Evolutionary conservation across 2,113 vertebrate genomes (phyloP).

Genomic region (Pterophyllum scalare): DNA sequence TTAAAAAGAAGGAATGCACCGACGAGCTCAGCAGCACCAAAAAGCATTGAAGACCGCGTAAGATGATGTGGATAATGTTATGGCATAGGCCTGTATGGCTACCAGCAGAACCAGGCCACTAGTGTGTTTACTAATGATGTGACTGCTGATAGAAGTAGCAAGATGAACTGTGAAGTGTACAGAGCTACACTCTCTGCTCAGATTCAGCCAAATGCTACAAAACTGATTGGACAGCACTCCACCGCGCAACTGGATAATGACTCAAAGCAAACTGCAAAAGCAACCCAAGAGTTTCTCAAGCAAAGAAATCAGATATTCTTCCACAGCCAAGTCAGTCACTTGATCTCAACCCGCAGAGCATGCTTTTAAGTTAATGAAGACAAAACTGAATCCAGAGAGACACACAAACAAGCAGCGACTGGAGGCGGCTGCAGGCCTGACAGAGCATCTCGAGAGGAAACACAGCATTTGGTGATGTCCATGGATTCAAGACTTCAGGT

Average conservation of each 20-base stretch:
- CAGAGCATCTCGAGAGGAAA: background rate
- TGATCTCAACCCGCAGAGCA: too few relatives aligned
- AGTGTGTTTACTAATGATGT: background rate
- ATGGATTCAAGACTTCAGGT: background rate
- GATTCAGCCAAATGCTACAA: background rate
- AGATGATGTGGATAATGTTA: background rate
- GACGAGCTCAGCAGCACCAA: too few relatives aligned
- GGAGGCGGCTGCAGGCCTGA: background rate
- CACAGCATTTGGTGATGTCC: background rate
- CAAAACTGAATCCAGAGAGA: background rate
- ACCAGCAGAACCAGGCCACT: background rate
- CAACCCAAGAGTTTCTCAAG: background rate
- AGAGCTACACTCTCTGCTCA: background rate
- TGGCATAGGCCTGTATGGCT: background rate
- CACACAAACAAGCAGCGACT: background rate
- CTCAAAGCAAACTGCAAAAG: background rate
- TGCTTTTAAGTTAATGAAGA: too few relatives aligned
- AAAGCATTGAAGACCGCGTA: too few relatives aligned
- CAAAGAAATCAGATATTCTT: background rate
- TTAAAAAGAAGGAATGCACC: too few relatives aligned
- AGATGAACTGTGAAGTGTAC: background rate
- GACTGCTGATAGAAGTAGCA: background rate
- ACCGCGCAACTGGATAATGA: background rate
- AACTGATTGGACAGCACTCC: background rate
- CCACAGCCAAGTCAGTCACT: background rate